Evolutionary conservation across 2,113 vertebrate species (phyloP), one percentile per base, ranked within the genome.

Genomic region (Sceloporus undulatus): DNA sequence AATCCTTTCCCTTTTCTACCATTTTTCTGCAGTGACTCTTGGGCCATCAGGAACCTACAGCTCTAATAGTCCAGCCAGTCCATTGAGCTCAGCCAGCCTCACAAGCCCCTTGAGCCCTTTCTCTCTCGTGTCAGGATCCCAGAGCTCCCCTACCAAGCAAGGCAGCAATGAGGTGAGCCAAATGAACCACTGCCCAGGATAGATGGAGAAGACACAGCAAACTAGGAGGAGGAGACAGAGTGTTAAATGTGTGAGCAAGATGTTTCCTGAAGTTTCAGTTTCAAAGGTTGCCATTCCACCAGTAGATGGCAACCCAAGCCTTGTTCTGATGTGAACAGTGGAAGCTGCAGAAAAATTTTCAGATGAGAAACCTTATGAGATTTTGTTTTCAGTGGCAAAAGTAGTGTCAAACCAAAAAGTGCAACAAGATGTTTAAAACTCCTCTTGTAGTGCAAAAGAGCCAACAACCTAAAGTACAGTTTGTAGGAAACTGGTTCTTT

Each of bases 41-140:
- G 97, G 97, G 78, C 95, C 98, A 62, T 97, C 97, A 0, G 97
- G 98, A 42, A 98, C 98, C 0, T 99, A 97, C 96, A 98, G 97
- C 96, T 99, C 98, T 95, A 99, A 98, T 96, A 99, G 98, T 96
- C 98, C 99, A 0, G 98, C 98, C 94, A 99, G 98, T 94, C 99
- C 98, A 29, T 96, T 99, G 95, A 99, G 98, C 96, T 99, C 99
- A 0, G 95, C 98, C 96, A 99, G 98, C 96, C 96, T 99, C 95
- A 98, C 98, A 94, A 99, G 98, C 87, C 99, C 99, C 27, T 96
- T 99, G 95, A 99, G 98, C 94, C 98, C 98, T 86, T 99, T 98
- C 95, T 99, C 99, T 25, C 97, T 98, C 79, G 95, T 98, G 91
- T 98, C 98, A 0, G 98, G 98, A 91, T 98, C 98, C 70, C 98